Evolutionary conservation across 2,113 vertebrate genomes (phyloP), one percentile per base, ranked within the genome.

Genomic region (Dryoscopus gambensis): DNA sequence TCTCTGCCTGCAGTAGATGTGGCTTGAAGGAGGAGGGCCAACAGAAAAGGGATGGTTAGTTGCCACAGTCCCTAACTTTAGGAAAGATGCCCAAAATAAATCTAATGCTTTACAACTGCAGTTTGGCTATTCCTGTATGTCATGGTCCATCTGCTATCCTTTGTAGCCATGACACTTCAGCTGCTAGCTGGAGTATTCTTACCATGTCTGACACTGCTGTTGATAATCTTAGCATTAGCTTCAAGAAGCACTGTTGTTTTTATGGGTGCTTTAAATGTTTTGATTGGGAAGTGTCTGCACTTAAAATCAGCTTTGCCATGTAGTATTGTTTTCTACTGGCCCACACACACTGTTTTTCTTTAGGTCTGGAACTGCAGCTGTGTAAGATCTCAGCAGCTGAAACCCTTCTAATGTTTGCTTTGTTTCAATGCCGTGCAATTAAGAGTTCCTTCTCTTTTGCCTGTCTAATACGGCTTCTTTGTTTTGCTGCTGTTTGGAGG

Each of bases 1-100:
- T 2, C 0, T 39, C 17, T 78, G 6, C 46, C 28, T 30, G 11
- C 0, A 30, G 6, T 6, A 37, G 56, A 35, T 39, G 31, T 23
- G 31, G 39, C 60, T 59, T 50, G 47, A 67, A 82, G 63, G 47
- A 73, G 50, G 69, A 70, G 50, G 37, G 17, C 39, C 52, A 39
- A 23, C 50, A 73, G 60, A 60, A n/a, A 37, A 78, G 16, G 47
- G 21, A 25, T 0, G 1, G 27, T 55, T 59, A 21, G 15, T 31
- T 85, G 67, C 50, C 35, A 18, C 37, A 47, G 13, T 73, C 24
- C 11, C 57, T 71, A 4, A 40, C 21, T 11, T 37, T 57, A 70
- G 35, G 39, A 78, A 62, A 68, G 18, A 70, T 8, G 11, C 39
- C 8, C 53, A 37, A 35, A 85, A 40, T 25, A 47, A 42, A 69